Base-by-base conservation (phyloP, 2,888 invertebrate genomes). In the Drosophila algonquin region DNA sequence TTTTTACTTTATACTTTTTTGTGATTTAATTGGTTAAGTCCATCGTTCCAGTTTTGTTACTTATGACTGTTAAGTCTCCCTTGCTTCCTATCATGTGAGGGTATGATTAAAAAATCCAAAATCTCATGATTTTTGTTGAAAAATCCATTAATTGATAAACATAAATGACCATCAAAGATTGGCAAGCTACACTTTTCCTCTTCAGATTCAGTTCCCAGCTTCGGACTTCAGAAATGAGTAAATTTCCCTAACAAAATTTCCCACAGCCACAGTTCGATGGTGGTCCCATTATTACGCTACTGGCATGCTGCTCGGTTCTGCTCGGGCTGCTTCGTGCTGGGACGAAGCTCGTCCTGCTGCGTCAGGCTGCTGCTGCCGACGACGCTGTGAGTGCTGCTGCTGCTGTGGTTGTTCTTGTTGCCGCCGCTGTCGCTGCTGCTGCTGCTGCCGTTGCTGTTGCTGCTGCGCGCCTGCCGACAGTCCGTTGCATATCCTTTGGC, bases 401-500 rank as follows among this genome's bases (percentile, higher is more conserved):
- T 27, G 50, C 27, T 61, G 47, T 59, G n/a, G 18, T 32, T 40
- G 24, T 51, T 60, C 24, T 27, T 32, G 10, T 40, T 27, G 65
- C 40, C 57, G 35, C 32, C 61, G 51, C 44, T 52, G 55, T 32
- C 61, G 35, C 32, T 48, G 40, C n/a, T 63, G 40, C 18, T 56
- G 56, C 14, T 40, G 53, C 14, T 45, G 71, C 52, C 48, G 63
- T 18, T 51, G 65, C 46, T 62, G 73, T 63, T 72, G 80, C 75
- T 77, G 79, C 77, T 82, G 75, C 79, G 80, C 81, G 70, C 73
- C 80, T 77, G 80, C 73, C 75, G 65, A 58, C 7, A 40, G 40
- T 7, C 61, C 78, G 84, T 73, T 82, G 87, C 82, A 79, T 86
- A 84, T 88, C 84, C 82, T 79, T 76, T 81, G 79, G 73, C 81